These are phyloP conservation scores for Rhyacophila evoluta DNA, from an alignment of 2,888 invertebrate species.

Conservation along the genomic window DNA sequence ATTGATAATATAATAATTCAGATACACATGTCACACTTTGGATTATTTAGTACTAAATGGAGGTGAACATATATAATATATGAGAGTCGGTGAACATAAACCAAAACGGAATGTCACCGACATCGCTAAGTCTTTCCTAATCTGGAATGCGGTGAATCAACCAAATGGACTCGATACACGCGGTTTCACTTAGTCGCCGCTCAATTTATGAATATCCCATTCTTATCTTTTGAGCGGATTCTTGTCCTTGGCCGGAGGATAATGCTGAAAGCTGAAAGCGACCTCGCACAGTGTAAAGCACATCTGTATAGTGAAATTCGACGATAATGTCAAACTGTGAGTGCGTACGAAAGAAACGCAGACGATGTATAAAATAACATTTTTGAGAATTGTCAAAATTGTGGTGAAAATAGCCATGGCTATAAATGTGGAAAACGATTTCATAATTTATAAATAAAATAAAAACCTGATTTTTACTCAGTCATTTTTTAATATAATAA, in stretches of 20 bases:
- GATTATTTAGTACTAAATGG: too few species aligned
- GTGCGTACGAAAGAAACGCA: too few species aligned
- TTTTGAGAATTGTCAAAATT: too few species aligned
- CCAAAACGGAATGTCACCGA: neutral
- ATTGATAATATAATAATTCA: too few species aligned
- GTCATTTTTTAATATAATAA: too few species aligned
- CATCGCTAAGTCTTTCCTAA: neutral
- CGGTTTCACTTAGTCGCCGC: neutral
- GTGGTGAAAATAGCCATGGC: too few species aligned
- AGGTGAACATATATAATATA: too few species aligned
- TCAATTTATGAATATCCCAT: neutral
- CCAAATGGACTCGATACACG: neutral
- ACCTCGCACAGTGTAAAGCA: neutral
- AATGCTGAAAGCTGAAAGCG: neutral
- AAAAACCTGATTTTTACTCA: too few species aligned
- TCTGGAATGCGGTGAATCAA: neutral
- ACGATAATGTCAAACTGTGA: neutral
- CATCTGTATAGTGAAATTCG: neutral
- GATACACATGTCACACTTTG: too few species aligned
- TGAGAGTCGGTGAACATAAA: neutral
- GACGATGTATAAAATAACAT: too few species aligned
- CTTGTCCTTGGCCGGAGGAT: neutral
- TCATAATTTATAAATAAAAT: too few species aligned
- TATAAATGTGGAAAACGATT: too few species aligned
- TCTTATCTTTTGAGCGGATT: neutral